Evolutionary conservation across 2,113 vertebrate species (phyloP).

Genomic region (Anthoscopus minutus): DNA sequence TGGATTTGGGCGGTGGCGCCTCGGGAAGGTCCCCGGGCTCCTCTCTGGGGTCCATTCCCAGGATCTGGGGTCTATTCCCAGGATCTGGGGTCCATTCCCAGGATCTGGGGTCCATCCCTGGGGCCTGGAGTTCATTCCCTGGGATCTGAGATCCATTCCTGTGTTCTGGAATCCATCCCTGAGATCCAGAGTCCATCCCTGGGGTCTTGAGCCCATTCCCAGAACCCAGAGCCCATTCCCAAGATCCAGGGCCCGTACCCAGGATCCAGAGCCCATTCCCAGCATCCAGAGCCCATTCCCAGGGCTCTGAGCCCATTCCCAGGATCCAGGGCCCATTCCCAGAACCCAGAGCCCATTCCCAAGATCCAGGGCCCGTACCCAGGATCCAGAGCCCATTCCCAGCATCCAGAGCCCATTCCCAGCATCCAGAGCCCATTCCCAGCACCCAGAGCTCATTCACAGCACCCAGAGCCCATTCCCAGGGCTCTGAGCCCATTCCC

Average conservation of each 20-base stretch:
- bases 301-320: accelerated
- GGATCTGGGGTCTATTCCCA: accelerated
- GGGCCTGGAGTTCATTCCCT: accelerated
- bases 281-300: accelerated
- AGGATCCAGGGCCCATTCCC: not conserved
- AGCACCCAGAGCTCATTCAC: accelerated
- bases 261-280: accelerated
- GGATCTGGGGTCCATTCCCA: accelerated
- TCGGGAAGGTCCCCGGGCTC: not conserved
- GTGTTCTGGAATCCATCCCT: no score
- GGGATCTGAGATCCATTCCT: not conserved
- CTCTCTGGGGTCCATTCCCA: no score
- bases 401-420: accelerated
- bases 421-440: accelerated
- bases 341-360: not conserved
- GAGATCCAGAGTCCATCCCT: not conserved
- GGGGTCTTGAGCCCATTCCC: accelerated
- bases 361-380: accelerated
- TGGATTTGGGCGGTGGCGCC: accelerated
- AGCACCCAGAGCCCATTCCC: accelerated
- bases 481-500: accelerated
- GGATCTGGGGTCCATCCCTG: not conserved
- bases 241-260: accelerated
- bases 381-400: accelerated
- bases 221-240: accelerated